These are phyloP conservation scores for Rhea pennata DNA, from an alignment of 2,113 vertebrate genomes.

Conservation along the genomic window DNA sequence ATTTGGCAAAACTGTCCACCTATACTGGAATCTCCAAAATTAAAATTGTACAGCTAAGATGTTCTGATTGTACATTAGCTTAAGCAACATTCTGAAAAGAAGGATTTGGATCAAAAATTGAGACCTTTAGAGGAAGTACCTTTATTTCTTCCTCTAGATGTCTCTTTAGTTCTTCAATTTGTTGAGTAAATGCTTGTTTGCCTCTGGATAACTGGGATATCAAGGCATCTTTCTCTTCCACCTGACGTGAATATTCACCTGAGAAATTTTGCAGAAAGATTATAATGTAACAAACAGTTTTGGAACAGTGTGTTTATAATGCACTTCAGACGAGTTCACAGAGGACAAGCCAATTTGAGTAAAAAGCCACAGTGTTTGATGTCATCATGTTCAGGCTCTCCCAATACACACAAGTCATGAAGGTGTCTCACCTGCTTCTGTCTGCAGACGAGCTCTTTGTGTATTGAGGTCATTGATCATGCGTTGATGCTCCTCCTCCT, in stretches of 20 bases:
- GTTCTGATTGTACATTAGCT: neutral
- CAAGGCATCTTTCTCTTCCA: constrained; percentile 87
- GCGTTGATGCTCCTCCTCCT: constrained; percentile 81
- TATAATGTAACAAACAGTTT: neutral
- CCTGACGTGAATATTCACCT: constrained; percentile 67
- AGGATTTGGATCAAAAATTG: neutral
- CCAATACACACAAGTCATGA: accelerated
- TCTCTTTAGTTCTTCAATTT: constrained; percentile 86
- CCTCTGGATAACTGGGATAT: constrained; percentile 84
- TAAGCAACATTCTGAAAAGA: neutral
- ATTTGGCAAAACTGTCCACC: neutral
- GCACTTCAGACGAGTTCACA: accelerated
- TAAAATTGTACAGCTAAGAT: accelerated
- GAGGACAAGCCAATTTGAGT: neutral
- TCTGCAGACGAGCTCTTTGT: constrained; percentile 78
- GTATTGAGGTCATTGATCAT: constrained; percentile 80
- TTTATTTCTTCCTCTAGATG: constrained; percentile 87
- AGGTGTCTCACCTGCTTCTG: constrained; percentile 49
- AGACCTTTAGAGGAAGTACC: neutral
- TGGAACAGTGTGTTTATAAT: constrained; percentile 42
- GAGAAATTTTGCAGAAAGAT: neutral
- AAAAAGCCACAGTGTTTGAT: neutral
- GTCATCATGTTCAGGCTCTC: accelerated
- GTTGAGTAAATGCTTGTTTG: constrained; percentile 84
- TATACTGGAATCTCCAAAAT: neutral